Conservation (phyloP, 2,113 vertebrate species). For the Dendropsophus ebraccatus region DNA sequence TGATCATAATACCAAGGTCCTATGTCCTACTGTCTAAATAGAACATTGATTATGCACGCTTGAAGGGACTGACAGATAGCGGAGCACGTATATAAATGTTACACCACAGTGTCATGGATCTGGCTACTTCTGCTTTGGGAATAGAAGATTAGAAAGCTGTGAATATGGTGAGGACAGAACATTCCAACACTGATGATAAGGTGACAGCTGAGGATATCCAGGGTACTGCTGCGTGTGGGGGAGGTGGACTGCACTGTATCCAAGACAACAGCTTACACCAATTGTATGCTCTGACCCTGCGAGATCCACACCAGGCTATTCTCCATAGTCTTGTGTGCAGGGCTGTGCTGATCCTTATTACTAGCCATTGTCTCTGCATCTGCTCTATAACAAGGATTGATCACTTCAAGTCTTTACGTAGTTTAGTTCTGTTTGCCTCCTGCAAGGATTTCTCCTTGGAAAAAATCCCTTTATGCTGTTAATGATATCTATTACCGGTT, state of each 20-base stretch:
- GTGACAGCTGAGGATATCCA: slow-evolving; percentile 17
- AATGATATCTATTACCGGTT: background rate
- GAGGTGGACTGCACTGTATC: slow-evolving; percentile 28
- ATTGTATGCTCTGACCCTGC: background rate
- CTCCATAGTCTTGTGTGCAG: background rate
- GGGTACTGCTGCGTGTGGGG: slow-evolving; percentile 26
- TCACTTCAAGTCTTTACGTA: background rate
- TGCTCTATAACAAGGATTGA: background rate
- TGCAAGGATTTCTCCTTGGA: background rate
- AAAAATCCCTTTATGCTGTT: background rate
- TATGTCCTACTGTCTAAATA: no score
- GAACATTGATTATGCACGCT: no score
- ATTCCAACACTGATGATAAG: slow-evolving; percentile 42
- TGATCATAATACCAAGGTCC: no score
- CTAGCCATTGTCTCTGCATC: background rate
- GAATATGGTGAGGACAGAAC: slow-evolving; percentile 18
- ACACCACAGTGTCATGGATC: background rate
- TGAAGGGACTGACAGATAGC: no score
- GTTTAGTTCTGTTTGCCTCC: background rate
- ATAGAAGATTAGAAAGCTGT: background rate
- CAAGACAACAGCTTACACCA: slow-evolving; percentile 48
- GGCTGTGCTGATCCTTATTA: background rate
- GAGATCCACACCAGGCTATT: background rate
- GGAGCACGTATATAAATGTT: background rate
- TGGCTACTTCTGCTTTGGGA: background rate